Base-by-base conservation (phyloP, 2,113 vertebrate genomes). In the Entomyzon cyanotis region DNA sequence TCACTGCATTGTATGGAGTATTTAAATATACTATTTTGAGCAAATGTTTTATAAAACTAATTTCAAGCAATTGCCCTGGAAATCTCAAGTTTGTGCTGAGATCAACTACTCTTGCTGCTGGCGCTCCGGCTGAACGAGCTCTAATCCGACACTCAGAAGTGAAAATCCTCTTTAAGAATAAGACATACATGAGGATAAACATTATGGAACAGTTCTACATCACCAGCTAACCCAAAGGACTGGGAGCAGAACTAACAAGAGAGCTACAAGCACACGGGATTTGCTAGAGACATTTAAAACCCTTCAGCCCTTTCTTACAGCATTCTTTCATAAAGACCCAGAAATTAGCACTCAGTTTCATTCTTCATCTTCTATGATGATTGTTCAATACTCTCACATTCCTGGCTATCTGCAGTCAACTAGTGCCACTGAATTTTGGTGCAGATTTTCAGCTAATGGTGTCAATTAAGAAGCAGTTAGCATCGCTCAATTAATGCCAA, bases 61-160 rank as follows among this genome's bases (percentile, higher is more conserved):
- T 95, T 95, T 95, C 60, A 95, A 94, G 41, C 23, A 81, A 97
- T 81, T 94, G 35, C 33, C 74, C 49, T 24, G 55, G 69, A 97
- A 97, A 78, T 92, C 96, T 96, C 60, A 50, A 81, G 74, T 89
- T 84, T 96, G 88, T 96, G 90, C 93, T 58, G 90, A 92, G 92
- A 93, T 92, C 67, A 27, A 68, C 83, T 89, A 24, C 49, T 58
- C 41, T 79, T 64, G 76, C 80, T 69, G 91, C 87, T 74, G 90
- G 59, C 47, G 63, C 75, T 85, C 69, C 31, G 46, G 89, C 33
- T 86, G 78, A 96, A 33, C 42, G 42, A 94, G 82, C 84, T 95
- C 88, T 96, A 94, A 96, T 86, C 47, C 59, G 87, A 95, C 95
- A 89, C 78, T 91, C 76, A 69, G 35, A 84, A 90, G 64, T 85